Evolutionary conservation across 2,797 vertebrate species (phyloP).

Genomic region (Diplodus puntazzo): DNA sequence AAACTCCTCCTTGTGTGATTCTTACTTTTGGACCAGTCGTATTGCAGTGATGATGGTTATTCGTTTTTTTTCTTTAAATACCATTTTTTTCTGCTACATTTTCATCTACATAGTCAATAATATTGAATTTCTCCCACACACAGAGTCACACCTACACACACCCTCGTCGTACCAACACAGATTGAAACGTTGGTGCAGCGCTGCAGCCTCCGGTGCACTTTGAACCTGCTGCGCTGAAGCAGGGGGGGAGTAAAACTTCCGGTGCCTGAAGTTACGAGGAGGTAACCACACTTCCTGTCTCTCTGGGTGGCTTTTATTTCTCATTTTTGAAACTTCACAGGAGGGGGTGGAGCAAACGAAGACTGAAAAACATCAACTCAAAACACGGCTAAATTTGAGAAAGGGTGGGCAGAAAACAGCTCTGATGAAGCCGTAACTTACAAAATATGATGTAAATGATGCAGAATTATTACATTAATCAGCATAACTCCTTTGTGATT

Average conservation of each 20-base stretch:
- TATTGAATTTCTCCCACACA: background rate
- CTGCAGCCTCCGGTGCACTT: conserved; percentile 33
- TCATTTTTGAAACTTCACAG: conserved; percentile 44
- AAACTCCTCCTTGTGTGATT: too few relatives aligned
- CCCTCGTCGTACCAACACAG: background rate
- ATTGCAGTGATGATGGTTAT: background rate
- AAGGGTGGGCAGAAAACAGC: background rate
- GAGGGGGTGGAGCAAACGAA: conserved; percentile 39
- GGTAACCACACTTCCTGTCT: conserved; percentile 77
- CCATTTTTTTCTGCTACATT: background rate
- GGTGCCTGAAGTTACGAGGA: conserved; percentile 15
- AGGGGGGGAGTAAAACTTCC: conserved; percentile 57
- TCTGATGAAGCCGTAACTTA: background rate
- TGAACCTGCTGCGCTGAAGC: conserved; percentile 7
- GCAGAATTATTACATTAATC: background rate
- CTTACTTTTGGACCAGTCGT: background rate
- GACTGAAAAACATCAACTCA: conserved; percentile 28
- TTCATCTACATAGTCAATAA: background rate
- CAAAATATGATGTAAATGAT: background rate
- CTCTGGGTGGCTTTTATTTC: conserved; percentile 24
- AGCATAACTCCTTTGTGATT: background rate
- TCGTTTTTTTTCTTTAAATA: background rate
- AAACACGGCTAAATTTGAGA: background rate
- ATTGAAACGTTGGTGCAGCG: conserved; percentile 26
- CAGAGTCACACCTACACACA: conserved; percentile 16